Conservation (phyloP, 2,797 vertebrate genomes). For the Picus viridis region DNA sequence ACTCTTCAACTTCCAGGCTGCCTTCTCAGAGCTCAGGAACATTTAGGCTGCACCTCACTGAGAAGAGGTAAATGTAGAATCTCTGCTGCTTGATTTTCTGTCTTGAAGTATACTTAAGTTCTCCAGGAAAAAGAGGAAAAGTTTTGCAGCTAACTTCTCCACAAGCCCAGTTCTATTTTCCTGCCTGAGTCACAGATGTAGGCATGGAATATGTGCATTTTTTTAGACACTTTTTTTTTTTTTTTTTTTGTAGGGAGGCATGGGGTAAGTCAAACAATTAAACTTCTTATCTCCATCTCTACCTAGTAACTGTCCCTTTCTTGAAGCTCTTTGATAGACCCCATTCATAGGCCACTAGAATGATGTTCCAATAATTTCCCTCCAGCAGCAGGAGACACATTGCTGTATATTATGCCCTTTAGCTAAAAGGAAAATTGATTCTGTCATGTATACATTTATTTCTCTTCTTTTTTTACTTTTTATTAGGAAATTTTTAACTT, state of each 20-base stretch:
- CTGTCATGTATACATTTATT: slow-evolving; percentile 70
- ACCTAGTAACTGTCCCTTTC: neutral
- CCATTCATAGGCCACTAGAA: neutral
- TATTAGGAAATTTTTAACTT: slow-evolving; percentile 44
- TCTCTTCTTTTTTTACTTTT: slow-evolving; percentile 24
- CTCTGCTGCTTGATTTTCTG: neutral
- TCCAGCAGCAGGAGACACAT: slow-evolving; percentile 53
- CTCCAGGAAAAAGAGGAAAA: neutral
- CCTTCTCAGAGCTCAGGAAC: neutral
- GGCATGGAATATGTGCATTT: neutral
- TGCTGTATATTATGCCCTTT: slow-evolving; percentile 64
- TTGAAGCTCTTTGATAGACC: slow-evolving; percentile 15
- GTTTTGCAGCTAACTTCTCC: neutral
- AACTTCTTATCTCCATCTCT: neutral
- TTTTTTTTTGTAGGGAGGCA: neutral
- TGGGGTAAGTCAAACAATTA: neutral
- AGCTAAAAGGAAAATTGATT: slow-evolving; percentile 72
- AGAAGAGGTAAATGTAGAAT: neutral
- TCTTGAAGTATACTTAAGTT: neutral
- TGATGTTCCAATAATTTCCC: slow-evolving; percentile 59
- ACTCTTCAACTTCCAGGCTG: neutral
- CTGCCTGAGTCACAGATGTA: neutral
- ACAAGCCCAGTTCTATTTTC: neutral
- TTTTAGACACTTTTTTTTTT: neutral
- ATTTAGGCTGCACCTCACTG: neutral